Evolutionary conservation across 2,888 invertebrate genomes (phyloP).

Genomic region (Pinctada fucata): DNA sequence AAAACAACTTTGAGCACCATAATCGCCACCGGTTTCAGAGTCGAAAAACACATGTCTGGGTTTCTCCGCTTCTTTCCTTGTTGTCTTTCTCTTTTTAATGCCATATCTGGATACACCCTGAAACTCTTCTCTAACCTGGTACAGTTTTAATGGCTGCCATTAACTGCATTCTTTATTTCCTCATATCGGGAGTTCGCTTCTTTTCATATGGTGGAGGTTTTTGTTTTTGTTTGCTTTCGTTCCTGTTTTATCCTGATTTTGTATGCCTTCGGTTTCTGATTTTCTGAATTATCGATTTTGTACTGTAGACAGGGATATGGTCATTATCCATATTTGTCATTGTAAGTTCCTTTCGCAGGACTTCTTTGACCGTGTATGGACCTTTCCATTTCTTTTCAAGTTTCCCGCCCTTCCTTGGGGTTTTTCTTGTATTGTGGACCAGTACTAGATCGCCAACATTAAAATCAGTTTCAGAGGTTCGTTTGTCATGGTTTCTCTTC

Average conservation of each 20-base stretch:
- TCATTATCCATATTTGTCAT: too few relatives aligned
- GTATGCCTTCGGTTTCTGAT: too few relatives aligned
- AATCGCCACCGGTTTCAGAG: slow-evolving; percentile 1
- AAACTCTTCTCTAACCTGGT: slow-evolving; percentile 4
- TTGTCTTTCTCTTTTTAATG: slow-evolving; percentile 2
- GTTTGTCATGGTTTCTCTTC: slow-evolving; percentile 34
- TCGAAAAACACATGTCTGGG: slow-evolving; percentile 4
- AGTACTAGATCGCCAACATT: slow-evolving; percentile 14
- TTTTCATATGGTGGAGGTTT: too few relatives aligned
- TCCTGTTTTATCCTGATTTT: too few relatives aligned
- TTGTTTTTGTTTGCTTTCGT: too few relatives aligned
- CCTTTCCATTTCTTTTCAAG: neutral
- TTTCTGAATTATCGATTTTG: too few relatives aligned
- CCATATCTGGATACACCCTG: slow-evolving; percentile 1
- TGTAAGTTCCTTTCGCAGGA: too few relatives aligned
- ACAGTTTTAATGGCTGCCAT: neutral
- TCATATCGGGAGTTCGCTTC: neutral
- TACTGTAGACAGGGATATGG: too few relatives aligned
- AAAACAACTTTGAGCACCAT: slow-evolving; percentile 4
- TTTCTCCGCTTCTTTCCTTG: slow-evolving; percentile 4
- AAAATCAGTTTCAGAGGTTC: neutral
- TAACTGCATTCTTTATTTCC: slow-evolving; percentile 2
- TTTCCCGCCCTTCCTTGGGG: too few relatives aligned
- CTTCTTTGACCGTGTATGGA: slow-evolving; percentile 4
- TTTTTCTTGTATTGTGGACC: slow-evolving; percentile 4